phyloP scores from a whole-genome alignment of 2,888 invertebrate genomes.

The Pachycephus smyrnensis region DNA sequence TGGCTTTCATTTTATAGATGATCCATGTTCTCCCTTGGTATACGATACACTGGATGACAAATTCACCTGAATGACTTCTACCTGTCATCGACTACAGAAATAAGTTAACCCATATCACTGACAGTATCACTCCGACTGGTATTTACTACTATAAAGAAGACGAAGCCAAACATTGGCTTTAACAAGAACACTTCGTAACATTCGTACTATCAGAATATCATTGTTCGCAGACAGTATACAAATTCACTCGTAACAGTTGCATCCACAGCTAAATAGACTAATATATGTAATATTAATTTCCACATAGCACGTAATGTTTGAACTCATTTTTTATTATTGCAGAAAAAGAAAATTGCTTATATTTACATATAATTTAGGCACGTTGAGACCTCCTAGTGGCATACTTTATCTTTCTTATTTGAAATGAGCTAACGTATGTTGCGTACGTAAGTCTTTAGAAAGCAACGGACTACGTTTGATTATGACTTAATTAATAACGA shows the following conservation, averaged over 20 bases:
- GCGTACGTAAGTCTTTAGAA: background rate
- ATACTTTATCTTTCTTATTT: background rate
- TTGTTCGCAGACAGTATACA: too few relatives aligned
- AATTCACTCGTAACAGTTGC: background rate
- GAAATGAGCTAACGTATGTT: background rate
- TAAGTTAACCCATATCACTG: background rate
- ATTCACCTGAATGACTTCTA: background rate
- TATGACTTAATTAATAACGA: background rate
- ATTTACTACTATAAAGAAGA: background rate
- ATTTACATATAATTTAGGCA: slow-evolving; percentile 4
- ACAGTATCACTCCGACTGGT: background rate
- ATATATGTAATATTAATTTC: background rate
- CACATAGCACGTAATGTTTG: background rate
- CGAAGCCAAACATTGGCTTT: background rate
- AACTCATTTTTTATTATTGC: background rate
- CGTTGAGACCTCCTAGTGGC: slow-evolving; percentile 1
- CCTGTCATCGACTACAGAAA: background rate
- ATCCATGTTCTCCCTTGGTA: background rate
- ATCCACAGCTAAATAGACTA: background rate
- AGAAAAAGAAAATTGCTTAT: background rate
- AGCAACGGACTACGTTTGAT: background rate
- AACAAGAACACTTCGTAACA: background rate
- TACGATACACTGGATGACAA: background rate
- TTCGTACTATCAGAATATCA: background rate
- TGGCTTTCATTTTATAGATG: background rate